A percentile compares a stretch with the other conserved stretches of the same genome.
phyloP scores from a whole-genome alignment of 2,888 invertebrate genomes.

The Holacanthella duospinosa region DNA sequence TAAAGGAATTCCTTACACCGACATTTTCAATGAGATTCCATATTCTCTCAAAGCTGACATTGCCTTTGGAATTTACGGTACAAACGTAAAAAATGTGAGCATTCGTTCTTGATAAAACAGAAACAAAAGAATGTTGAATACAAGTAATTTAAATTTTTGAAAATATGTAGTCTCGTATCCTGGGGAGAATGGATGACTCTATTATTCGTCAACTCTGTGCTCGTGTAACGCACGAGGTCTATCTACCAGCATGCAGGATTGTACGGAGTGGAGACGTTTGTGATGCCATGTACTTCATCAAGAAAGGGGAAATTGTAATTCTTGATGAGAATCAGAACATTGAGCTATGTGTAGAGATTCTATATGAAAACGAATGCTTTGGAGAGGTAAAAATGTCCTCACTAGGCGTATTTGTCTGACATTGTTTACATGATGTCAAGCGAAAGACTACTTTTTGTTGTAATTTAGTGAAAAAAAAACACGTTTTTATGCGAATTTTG shows the following conservation, averaged over 20 bases:
- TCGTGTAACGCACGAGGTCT: conserved; percentile 27
- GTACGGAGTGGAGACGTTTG: conserved; percentile 31
- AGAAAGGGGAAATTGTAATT: conserved; percentile 33
- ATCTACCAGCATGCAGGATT: conserved; percentile 28
- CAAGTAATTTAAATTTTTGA: not conserved
- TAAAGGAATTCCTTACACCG: conserved; percentile 20
- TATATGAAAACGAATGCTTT: conserved; percentile 34
- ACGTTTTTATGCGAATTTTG: too few species aligned
- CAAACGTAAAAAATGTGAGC: conserved; percentile 25
- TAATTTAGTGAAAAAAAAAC: not conserved
- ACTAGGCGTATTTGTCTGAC: not conserved
- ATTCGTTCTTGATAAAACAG: not conserved
- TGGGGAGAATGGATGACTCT: conserved; percentile 27
- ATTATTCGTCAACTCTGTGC: conserved; percentile 30
- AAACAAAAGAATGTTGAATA: not conserved
- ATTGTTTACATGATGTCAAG: not conserved
- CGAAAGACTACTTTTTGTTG: not conserved
- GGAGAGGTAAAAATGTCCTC: conserved; percentile 33
- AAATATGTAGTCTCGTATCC: conserved; percentile 28
- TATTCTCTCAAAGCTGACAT: conserved; percentile 31
- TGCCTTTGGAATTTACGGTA: conserved; percentile 30
- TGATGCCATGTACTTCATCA: conserved; percentile 33
- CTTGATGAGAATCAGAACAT: conserved; percentile 29
- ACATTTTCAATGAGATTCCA: conserved; percentile 24
- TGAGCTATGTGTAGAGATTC: conserved; percentile 28